Conservation (phyloP, 1,140 invertebrate genomes). For the Idris sp. region DNA sequence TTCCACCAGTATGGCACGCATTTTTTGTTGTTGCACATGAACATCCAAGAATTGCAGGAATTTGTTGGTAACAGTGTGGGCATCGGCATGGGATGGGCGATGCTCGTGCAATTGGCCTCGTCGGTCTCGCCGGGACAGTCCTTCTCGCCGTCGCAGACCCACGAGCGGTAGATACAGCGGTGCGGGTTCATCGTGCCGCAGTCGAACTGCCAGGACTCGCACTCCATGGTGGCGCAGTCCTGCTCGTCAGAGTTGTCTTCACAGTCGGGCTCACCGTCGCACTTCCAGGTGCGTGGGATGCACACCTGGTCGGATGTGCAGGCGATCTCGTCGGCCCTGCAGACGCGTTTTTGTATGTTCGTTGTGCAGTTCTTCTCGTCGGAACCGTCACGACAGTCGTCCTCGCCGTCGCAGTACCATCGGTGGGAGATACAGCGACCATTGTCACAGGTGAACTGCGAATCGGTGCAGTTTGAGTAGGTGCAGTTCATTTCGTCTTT, state of each 20-base stretch:
- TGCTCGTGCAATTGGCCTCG: conserved; percentile 83
- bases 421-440: conserved; percentile 80
- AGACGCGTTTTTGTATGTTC: conserved; percentile 55
- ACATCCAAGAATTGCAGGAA: conserved; percentile 87
- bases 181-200: conserved; percentile 67
- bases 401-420: conserved; percentile 85
- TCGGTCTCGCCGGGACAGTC: conserved; percentile 85
- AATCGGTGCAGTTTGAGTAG: conserved; percentile 74
- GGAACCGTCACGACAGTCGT: conserved; percentile 80
- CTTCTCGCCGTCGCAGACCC: conserved; percentile 85
- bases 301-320: conserved; percentile 77
- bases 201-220: conserved; percentile 78
- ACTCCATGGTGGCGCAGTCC: conserved; percentile 71
- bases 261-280: conserved; percentile 80
- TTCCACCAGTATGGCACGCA: conserved; percentile 93
- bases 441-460: conserved; percentile 81
- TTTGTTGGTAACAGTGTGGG: conserved; percentile 69
- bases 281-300: conserved; percentile 80
- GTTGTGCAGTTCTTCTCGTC: conserved; percentile 82
- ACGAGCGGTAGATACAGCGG: conserved; percentile 75
- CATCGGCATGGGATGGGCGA: conserved; percentile 64
- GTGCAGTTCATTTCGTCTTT: conserved; percentile 87
- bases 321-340: conserved; percentile 78
- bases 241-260: conserved; percentile 70
- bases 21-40: conserved; percentile 84